These are phyloP conservation scores for Polydrusus tereticollis DNA, from an alignment of 2,888 invertebrate species.

Conservation along the genomic window DNA sequence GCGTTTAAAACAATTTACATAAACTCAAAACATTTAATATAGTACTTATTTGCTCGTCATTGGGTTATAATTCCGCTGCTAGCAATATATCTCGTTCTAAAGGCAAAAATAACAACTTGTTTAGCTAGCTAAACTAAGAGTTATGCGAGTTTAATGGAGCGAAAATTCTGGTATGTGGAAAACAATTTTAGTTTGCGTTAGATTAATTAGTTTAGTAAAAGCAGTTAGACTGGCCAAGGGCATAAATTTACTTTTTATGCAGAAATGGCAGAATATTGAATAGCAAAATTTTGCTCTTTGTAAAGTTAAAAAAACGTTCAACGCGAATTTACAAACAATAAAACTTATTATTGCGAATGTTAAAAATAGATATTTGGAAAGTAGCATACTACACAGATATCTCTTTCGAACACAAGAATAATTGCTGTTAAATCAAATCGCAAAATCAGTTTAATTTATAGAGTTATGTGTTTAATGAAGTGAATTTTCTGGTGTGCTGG, in stretches of 20 bases:
- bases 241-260: too few relatives aligned
- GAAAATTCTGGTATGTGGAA: neutral
- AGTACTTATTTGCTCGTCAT: too few relatives aligned
- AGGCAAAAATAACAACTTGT: neutral
- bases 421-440: neutral
- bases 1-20: too few relatives aligned
- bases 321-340: too few relatives aligned
- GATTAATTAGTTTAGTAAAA: neutral
- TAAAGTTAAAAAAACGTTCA: too few relatives aligned
- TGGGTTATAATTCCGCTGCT: too few relatives aligned
- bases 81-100: neutral
- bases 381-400: neutral
- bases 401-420: neutral
- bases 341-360: too few relatives aligned
- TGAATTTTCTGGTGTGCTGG: slow-evolving; percentile 26
- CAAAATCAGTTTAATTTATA: slow-evolving; percentile 13
- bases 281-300: too few relatives aligned
- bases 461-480: slow-evolving; percentile 27
- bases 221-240: neutral
- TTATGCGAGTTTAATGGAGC: neutral
- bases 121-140: neutral
- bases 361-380: too few relatives aligned
- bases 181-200: slow-evolving; percentile 1
- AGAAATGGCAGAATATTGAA: too few relatives aligned
- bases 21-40: too few relatives aligned